These are phyloP conservation scores for Chaetodon auriga DNA, from an alignment of 2,113 vertebrate species.

Conservation along the genomic window DNA sequence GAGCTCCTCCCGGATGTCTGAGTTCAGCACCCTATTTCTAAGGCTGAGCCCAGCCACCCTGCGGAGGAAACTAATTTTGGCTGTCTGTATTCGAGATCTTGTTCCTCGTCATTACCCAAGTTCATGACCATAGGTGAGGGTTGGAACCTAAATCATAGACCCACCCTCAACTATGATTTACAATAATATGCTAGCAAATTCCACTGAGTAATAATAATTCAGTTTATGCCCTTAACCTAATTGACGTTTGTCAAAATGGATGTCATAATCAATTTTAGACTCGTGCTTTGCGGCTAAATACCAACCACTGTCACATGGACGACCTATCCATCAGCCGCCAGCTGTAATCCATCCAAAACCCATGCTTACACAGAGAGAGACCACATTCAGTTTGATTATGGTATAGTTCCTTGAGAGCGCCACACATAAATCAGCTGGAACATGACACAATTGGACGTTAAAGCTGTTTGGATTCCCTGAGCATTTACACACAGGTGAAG, in stretches of 20 bases:
- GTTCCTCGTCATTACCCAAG: too few species aligned
- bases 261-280: background rate
- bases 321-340: constrained; percentile 9
- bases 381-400: background rate
- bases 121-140: too few species aligned
- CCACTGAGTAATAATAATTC: background rate
- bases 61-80: too few species aligned
- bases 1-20: too few species aligned
- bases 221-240: background rate
- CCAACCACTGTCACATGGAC: background rate
- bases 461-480: constrained; percentile 40
- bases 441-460: constrained; percentile 26
- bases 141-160: too few species aligned
- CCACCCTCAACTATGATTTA: background rate
- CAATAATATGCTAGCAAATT: background rate
- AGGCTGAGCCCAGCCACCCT: too few species aligned
- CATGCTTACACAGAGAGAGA: background rate
- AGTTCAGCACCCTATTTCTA: too few species aligned
- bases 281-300: background rate
- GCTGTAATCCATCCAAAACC: background rate
- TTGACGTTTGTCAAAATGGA: background rate
- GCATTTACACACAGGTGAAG: constrained; percentile 7
- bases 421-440: constrained; percentile 26
- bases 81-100: too few species aligned
- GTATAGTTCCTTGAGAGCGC: background rate